Evolutionary conservation across 2,888 invertebrate genomes (phyloP).

Genomic region (Monochamus alternatus): DNA sequence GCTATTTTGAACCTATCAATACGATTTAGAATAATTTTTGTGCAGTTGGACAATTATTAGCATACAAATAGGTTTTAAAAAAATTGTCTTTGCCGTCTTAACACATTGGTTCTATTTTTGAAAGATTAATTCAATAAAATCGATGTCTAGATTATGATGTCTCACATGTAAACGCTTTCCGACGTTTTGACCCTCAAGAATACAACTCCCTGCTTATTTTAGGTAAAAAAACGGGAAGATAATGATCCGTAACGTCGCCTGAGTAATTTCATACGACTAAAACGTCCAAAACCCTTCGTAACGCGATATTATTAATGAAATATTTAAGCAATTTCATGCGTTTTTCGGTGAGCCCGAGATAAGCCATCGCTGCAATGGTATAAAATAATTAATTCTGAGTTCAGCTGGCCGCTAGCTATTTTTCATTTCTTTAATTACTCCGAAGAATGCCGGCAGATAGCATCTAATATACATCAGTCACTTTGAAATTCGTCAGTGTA

Average conservation of each 20-base stretch:
- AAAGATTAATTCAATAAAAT: too few relatives aligned
- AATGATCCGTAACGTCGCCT: background rate
- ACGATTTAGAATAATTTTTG: too few relatives aligned
- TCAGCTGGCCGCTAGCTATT: constrained; percentile 55
- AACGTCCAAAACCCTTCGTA: background rate
- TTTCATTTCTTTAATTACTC: constrained; percentile 55
- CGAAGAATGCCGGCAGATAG: constrained; percentile 31
- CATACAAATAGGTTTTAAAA: too few relatives aligned
- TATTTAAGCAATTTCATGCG: constrained; percentile 52
- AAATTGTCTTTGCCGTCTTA: too few relatives aligned
- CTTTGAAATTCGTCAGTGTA: constrained; percentile 20
- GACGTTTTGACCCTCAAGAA: too few relatives aligned
- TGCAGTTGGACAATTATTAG: too few relatives aligned
- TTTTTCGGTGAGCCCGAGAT: constrained; percentile 48
- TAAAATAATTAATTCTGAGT: constrained; percentile 46
- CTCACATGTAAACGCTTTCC: too few relatives aligned
- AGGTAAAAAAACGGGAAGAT: background rate
- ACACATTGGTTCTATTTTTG: too few relatives aligned
- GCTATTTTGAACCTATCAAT: too few relatives aligned
- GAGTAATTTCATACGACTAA: background rate
- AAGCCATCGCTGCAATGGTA: constrained; percentile 44
- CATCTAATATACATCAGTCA: constrained; percentile 36
- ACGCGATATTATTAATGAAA: constrained; percentile 11
- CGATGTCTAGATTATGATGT: too few relatives aligned
- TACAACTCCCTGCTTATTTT: too few relatives aligned